Evolutionary conservation across 2,797 vertebrate species (phyloP).

Genomic region (Rhinogobio ventralis): DNA sequence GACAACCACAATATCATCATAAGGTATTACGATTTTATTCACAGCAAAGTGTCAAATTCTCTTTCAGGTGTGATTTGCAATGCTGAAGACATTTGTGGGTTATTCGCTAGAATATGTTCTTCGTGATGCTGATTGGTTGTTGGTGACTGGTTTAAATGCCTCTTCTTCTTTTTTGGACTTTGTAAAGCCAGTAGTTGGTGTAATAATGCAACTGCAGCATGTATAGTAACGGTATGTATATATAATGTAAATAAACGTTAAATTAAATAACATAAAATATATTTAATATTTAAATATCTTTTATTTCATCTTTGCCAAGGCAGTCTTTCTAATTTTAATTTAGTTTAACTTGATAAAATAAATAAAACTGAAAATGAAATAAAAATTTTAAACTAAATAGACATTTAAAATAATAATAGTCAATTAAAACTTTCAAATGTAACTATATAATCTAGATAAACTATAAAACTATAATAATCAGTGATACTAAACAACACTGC

Average conservation of each 20-base stretch:
- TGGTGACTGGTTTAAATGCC: background rate
- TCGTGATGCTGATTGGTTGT: background rate
- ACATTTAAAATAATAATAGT: too few relatives aligned
- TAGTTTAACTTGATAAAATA: too few relatives aligned
- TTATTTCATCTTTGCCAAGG: too few relatives aligned
- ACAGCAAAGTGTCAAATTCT: background rate
- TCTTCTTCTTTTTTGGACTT: background rate
- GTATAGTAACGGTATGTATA: too few relatives aligned
- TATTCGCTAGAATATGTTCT: background rate
- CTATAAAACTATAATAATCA: background rate
- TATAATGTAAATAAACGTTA: too few relatives aligned
- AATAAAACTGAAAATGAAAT: background rate
- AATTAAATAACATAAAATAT: too few relatives aligned
- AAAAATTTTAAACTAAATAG: background rate
- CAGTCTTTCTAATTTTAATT: too few relatives aligned
- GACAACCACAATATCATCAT: background rate
- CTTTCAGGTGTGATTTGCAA: background rate
- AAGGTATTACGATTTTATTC: background rate
- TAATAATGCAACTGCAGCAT: background rate
- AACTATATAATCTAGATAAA: too few relatives aligned
- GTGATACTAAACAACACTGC: background rate
- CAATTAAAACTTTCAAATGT: too few relatives aligned
- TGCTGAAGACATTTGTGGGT: background rate
- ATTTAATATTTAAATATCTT: too few relatives aligned
- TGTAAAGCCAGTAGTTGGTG: background rate